A percentile compares a stretch with the other conserved stretches of the same genome.
Evolutionary conservation across 2,113 vertebrate genomes (phyloP).

Genomic region (Bambusicola thoracicus): DNA sequence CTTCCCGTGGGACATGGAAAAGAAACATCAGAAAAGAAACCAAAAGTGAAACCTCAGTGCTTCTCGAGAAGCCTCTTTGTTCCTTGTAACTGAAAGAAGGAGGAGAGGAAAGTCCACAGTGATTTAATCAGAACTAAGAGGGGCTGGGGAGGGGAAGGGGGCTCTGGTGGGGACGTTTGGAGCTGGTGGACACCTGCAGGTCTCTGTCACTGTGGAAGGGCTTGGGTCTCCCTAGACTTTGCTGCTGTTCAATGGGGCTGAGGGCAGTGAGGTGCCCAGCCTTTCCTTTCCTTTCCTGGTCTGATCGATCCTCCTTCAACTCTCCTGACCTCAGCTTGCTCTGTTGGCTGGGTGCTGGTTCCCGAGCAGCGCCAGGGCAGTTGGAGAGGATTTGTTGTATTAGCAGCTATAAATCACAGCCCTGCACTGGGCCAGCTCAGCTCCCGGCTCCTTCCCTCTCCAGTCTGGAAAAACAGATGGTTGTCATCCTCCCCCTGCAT

Average conservation of each 20-base stretch:
- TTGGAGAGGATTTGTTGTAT: conserved; percentile 5
- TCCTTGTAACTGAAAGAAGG: neutral
- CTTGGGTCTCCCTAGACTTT: neutral
- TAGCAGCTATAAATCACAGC: conserved; percentile 15
- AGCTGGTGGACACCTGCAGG: neutral
- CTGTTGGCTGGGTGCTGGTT: neutral
- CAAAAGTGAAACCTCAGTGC: neutral
- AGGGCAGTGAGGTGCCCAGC: neutral
- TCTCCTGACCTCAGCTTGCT: neutral
- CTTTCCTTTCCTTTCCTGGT: neutral
- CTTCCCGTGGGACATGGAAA: neutral
- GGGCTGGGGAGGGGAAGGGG: neutral
- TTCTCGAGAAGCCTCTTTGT: neutral
- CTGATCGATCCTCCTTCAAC: neutral
- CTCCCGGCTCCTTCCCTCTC: neutral
- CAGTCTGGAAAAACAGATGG: neutral
- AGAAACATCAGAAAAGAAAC: neutral
- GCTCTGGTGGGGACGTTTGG: neutral
- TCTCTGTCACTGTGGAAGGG: neutral
- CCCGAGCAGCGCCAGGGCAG: neutral
- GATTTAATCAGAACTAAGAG: neutral
- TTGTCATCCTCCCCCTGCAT: fast-evolving
- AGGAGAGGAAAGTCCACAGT: neutral
- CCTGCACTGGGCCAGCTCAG: neutral
- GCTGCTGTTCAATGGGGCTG: neutral